Percentiles rank a stretch among this genome's conserved stretches.
phyloP scores from a whole-genome alignment of 2,888 invertebrate species.

The Toxonevra muliebris region DNA sequence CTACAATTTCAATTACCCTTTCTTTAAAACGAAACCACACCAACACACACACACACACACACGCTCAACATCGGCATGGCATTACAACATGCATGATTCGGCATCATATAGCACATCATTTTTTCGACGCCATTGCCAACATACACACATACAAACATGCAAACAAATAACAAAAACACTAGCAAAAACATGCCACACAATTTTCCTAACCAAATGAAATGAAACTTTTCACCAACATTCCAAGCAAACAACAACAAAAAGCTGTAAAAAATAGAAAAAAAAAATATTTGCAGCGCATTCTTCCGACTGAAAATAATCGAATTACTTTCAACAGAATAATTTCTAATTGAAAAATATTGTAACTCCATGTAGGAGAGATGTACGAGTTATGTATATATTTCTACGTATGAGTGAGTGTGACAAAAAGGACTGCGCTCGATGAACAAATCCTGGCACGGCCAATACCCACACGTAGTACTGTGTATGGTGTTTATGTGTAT shows the following conservation, averaged over 20 bases:
- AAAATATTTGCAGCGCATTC: constrained; percentile 39
- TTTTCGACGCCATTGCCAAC: constrained; percentile 2
- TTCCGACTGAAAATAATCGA: constrained; percentile 66
- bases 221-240: constrained; percentile 17
- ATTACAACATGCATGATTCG: background rate
- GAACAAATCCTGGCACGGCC: background rate
- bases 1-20: constrained; percentile 24
- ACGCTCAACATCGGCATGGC: background rate
- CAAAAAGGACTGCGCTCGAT: background rate
- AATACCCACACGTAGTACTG: background rate
- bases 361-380: constrained; percentile 30
- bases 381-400: no score
- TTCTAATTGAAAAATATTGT: constrained; percentile 68
- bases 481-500: background rate
- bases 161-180: constrained; percentile 4
- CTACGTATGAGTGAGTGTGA: no score
- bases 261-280: constrained; percentile 1
- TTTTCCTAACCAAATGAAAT: background rate
- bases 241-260: constrained; percentile 7
- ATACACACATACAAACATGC: background rate
- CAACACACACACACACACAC: background rate
- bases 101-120: background rate
- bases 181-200: constrained; percentile 3
- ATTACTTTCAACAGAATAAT: constrained; percentile 66
- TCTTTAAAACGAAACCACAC: background rate